Conservation (phyloP, 2,888 invertebrate genomes). For the Chesias legatella region DNA sequence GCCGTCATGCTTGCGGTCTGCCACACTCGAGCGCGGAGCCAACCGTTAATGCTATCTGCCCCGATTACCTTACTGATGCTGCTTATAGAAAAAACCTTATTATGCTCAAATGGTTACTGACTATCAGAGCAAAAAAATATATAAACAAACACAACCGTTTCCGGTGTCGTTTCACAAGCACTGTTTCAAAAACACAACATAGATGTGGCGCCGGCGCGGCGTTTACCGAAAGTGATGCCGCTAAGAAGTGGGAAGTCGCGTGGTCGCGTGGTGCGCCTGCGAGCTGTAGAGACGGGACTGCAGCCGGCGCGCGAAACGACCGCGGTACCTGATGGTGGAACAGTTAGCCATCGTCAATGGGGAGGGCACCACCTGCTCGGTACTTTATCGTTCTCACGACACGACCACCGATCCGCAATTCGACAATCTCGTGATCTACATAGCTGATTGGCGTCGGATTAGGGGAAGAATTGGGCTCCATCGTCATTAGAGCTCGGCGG, state of each 20-base stretch:
- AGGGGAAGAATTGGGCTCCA: conserved; percentile 61
- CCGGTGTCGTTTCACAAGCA: conserved; percentile 37
- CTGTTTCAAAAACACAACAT: conserved; percentile 23
- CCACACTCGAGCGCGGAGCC: conserved; percentile 78
- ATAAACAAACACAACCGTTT: conserved; percentile 32
- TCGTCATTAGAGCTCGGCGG: conserved; percentile 40
- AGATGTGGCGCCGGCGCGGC: conserved; percentile 27
- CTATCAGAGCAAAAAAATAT: conserved; percentile 21
- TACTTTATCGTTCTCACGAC: conserved; percentile 76
- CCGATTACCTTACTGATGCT: conserved; percentile 73
- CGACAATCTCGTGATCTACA: conserved; percentile 74
- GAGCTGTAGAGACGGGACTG: conserved; percentile 65
- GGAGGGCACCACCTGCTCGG: conserved; percentile 73
- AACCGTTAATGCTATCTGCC: conserved; percentile 79
- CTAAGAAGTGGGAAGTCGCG: conserved; percentile 27
- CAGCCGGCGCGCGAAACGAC: conserved; percentile 54
- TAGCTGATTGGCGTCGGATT: conserved; percentile 75
- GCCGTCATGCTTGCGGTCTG: conserved; percentile 79
- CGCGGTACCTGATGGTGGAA: conserved; percentile 63
- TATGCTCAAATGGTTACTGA: conserved; percentile 23
- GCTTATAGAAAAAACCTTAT: conserved; percentile 52
- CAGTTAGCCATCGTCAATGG: conserved; percentile 63
- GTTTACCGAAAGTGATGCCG: conserved; percentile 35
- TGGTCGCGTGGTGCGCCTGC: conserved; percentile 58
- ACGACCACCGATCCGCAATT: conserved; percentile 61